Evolutionary conservation across 2,797 vertebrate species (phyloP).

Genomic region (Atherinosoma microstoma): DNA sequence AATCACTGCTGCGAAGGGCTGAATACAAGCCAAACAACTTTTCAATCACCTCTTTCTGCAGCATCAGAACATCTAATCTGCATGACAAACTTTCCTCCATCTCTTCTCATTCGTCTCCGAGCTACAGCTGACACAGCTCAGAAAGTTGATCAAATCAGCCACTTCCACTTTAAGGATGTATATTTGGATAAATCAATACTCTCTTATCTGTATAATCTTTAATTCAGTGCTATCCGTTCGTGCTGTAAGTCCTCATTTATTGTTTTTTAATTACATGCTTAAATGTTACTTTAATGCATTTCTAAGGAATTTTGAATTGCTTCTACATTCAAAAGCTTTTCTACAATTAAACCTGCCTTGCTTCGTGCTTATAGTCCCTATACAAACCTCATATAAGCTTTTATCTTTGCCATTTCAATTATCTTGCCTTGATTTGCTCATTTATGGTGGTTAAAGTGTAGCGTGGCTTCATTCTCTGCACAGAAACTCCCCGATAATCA

Average conservation of each 20-base stretch:
- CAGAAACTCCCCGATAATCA: not conserved
- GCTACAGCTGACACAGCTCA: not conserved
- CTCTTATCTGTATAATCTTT: not conserved
- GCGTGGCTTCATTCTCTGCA: not conserved
- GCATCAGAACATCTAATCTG: conserved; percentile 22
- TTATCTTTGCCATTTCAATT: not conserved
- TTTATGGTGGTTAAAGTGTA: not conserved
- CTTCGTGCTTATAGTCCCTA: not conserved
- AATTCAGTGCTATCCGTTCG: not conserved
- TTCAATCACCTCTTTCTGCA: conserved; percentile 4
- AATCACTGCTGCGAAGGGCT: conserved; percentile 32
- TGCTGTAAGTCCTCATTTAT: not conserved
- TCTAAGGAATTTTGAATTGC: conserved; percentile 5
- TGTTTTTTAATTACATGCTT: conserved; percentile 1
- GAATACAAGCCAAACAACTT: conserved; percentile 41
- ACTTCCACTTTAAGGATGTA: not conserved
- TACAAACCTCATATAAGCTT: not conserved
- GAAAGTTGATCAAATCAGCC: conserved; percentile 6
- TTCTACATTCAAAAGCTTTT: not conserved
- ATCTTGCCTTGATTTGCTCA: not conserved
- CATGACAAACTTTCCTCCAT: not conserved
- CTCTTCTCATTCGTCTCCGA: not conserved
- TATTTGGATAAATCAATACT: conserved; percentile 2
- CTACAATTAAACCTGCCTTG: conserved; percentile 1
- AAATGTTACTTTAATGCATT: conserved; percentile 20